A percentile compares a stretch with the other conserved stretches of the same genome.
Conservation (phyloP, 92 coral and sea anemone species). For the Epizoanthus scotinus region DNA sequence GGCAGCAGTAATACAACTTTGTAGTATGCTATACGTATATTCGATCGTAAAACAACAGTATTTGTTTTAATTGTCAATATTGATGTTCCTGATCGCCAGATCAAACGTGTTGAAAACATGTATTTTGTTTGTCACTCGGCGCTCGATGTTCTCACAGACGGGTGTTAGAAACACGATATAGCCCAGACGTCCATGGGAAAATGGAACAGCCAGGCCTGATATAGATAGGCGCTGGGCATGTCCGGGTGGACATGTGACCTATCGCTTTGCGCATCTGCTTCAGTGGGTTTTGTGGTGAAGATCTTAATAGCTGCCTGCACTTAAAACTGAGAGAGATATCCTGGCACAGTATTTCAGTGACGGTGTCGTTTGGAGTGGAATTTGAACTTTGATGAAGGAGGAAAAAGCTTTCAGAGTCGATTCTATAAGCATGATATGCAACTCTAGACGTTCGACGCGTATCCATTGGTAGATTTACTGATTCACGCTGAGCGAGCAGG, state of each 20-base stretch:
- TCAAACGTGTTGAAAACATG: constrained; percentile 3
- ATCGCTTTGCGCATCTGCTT: neutral
- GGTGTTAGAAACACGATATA: constrained; percentile 8
- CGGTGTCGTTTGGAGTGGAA: neutral
- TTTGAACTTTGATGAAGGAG: neutral
- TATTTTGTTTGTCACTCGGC: constrained; percentile 28
- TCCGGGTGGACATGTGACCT: neutral
- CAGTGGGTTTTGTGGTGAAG: constrained; percentile 15
- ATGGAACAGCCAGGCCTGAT: neutral
- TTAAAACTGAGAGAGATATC: neutral
- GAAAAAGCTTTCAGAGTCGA: neutral
- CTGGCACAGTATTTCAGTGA: neutral
- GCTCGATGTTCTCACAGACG: neutral
- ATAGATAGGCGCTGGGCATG: too few relatives aligned
- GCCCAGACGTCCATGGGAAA: neutral
- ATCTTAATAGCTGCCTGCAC: neutral
- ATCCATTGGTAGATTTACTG: neutral
- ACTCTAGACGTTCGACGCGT: neutral
- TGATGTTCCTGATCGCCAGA: neutral
- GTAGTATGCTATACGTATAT: too few relatives aligned
- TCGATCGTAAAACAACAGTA: too few relatives aligned
- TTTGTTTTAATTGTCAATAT: neutral
- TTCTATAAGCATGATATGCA: neutral
- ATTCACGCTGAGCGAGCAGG: neutral
- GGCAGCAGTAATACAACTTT: too few relatives aligned